phyloP scores from a whole-genome alignment of 1,140 invertebrate genomes.

The Drosophila pruinosa region DNA sequence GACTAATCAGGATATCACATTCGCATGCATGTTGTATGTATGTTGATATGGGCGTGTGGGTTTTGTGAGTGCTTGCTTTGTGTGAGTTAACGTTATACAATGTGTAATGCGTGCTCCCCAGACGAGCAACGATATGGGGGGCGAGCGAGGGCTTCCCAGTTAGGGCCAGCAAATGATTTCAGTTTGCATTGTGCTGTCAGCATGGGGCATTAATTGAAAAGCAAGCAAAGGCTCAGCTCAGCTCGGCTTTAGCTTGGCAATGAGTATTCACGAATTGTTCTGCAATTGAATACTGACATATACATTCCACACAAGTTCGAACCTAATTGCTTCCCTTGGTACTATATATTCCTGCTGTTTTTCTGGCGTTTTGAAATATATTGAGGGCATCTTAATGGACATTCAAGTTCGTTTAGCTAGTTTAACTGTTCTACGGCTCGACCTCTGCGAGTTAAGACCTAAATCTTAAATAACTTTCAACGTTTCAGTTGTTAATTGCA shows the following conservation, averaged over 20 bases:
- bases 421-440: not conserved
- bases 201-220: conserved; percentile 68
- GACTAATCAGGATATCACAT: conserved; percentile 62
- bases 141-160: not conserved
- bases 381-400: not conserved
- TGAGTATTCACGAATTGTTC: not conserved
- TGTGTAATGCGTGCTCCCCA: conserved; percentile 5
- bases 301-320: not conserved
- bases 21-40: conserved; percentile 2
- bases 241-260: no score
- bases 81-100: conserved; percentile 31
- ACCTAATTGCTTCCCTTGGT: not conserved
- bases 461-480: conserved; percentile 56
- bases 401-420: not conserved
- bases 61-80: conserved; percentile 16
- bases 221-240: conserved; percentile 20
- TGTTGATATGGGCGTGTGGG: no score
- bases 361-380: not conserved
- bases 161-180: conserved; percentile 10
- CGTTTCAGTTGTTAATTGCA: conserved; percentile 64
- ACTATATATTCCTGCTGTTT: not conserved
- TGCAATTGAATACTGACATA: not conserved
- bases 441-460: no score
- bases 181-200: conserved; percentile 41
- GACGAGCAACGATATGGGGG: not conserved